These are phyloP conservation scores for Ashinkailepas kermadecensis DNA, from an alignment of 2,888 invertebrate species.

Conservation along the genomic window DNA sequence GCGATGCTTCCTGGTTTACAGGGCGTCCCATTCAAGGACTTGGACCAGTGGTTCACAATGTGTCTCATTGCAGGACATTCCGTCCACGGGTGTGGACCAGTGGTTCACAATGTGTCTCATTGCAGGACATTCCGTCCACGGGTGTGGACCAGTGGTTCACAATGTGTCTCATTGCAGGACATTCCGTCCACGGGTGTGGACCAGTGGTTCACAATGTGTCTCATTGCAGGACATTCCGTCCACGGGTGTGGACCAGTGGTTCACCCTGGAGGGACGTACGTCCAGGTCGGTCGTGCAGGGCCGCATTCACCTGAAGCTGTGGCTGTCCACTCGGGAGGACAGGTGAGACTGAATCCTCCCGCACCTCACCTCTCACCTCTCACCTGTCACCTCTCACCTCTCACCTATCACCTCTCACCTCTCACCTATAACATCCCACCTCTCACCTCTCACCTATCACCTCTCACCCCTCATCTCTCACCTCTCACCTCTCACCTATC, in stretches of 20 bases:
- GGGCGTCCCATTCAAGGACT: slow-evolving; percentile 81
- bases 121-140: slow-evolving; percentile 79
- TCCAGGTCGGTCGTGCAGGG: slow-evolving; percentile 88
- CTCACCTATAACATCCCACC: too few relatives aligned
- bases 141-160: slow-evolving; percentile 89
- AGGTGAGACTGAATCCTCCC: slow-evolving; percentile 28
- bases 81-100: slow-evolving; percentile 82
- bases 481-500: too few relatives aligned
- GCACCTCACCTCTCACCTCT: too few relatives aligned
- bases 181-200: slow-evolving; percentile 90
- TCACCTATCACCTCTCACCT: too few relatives aligned
- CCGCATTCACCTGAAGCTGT: slow-evolving; percentile 73
- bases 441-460: too few relatives aligned
- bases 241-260: slow-evolving; percentile 87
- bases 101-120: slow-evolving; percentile 61
- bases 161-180: slow-evolving; percentile 48
- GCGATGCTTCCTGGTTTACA: too few relatives aligned
- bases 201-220: slow-evolving; percentile 66
- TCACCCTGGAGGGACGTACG: slow-evolving; percentile 80
- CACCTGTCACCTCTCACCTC: too few relatives aligned
- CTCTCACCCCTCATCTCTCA: too few relatives aligned
- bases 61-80: slow-evolving; percentile 58
- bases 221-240: slow-evolving; percentile 71
- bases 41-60: slow-evolving; percentile 48
- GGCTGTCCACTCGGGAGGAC: slow-evolving; percentile 85